These are phyloP conservation scores for Sorex araneus DNA, from an alignment of 2,113 vertebrate genomes.

Conservation along the genomic window DNA sequence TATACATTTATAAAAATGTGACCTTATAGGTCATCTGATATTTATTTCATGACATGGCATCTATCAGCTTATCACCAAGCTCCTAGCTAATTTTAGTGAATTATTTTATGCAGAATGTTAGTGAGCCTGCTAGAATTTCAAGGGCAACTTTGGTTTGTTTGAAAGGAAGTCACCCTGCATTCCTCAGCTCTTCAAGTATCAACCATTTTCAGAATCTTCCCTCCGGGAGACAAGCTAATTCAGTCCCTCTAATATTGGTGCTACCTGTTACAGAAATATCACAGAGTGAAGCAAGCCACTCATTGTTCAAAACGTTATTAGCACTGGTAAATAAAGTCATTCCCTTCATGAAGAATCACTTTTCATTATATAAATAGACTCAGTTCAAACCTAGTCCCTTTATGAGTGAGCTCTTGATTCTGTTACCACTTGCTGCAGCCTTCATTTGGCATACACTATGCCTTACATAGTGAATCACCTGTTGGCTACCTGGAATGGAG, in stretches of 20 bases:
- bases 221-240: background rate
- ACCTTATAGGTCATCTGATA: background rate
- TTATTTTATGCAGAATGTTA: constrained; percentile 41
- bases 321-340: background rate
- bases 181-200: background rate
- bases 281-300: background rate
- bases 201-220: background rate
- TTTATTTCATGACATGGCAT: background rate
- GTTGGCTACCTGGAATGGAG: background rate
- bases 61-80: background rate
- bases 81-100: constrained; percentile 4
- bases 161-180: background rate
- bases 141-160: background rate
- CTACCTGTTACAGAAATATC: background rate
- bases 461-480: background rate
- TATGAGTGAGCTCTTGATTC: background rate
- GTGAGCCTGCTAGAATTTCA: background rate
- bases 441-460: background rate
- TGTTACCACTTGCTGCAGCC: background rate
- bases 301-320: background rate
- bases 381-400: background rate
- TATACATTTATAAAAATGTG: background rate
- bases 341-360: background rate
- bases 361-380: background rate
- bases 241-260: background rate